Percentiles rank a stretch among this genome's conserved stretches.
Evolutionary conservation across 2,113 vertebrate genomes (phyloP).

Genomic region (Lophura nycthemera): DNA sequence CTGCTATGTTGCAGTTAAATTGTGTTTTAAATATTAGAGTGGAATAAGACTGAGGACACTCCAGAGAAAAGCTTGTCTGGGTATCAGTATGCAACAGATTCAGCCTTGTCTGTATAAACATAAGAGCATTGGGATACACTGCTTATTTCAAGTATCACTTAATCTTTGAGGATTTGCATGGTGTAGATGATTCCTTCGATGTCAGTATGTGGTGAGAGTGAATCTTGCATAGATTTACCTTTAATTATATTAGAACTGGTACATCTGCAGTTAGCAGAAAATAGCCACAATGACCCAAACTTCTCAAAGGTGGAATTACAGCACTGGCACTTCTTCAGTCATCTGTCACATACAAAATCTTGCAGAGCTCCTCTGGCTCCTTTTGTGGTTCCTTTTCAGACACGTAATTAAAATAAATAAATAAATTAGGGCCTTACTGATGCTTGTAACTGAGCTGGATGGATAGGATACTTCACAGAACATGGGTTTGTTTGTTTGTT

Average conservation of each 20-base stretch:
- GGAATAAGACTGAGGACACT: background rate
- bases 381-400: background rate
- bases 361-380: background rate
- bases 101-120: background rate
- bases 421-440: background rate
- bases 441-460: background rate
- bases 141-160: background rate
- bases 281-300: background rate
- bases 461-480: background rate
- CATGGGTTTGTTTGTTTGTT: background rate
- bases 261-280: background rate
- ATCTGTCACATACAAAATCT: background rate
- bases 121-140: background rate
- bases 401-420: background rate
- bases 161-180: background rate
- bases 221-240: background rate
- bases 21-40: background rate
- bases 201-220: background rate
- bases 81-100: background rate
- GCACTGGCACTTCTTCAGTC: background rate
- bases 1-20: background rate
- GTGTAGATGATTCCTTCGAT: background rate
- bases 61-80: background rate
- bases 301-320: background rate
- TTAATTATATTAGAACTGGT: background rate